Conservation (phyloP, 2,113 vertebrate species). For the Pyxicephalus adspersus region DNA sequence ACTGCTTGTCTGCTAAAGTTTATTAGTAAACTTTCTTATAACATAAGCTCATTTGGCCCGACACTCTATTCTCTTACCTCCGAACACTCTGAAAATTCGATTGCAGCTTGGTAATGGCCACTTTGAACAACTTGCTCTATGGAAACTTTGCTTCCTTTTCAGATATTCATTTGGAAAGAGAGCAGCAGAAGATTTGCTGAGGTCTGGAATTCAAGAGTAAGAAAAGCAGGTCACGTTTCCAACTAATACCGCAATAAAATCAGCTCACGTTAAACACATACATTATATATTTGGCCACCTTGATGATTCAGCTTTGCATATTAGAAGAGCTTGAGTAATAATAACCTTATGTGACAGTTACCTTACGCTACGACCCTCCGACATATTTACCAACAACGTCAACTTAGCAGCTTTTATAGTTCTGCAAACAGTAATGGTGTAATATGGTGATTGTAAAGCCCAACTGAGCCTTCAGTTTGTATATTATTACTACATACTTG, state of each 20-base stretch:
- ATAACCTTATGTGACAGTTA: neutral
- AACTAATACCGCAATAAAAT: neutral
- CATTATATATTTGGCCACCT: slow-evolving; percentile 6
- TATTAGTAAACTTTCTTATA: no score
- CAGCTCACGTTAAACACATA: neutral
- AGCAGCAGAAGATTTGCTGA: slow-evolving; percentile 75
- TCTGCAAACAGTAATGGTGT: no score
- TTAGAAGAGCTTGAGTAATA: slow-evolving; percentile 11
- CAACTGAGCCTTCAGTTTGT: no score
- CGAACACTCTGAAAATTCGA: slow-evolving; percentile 75
- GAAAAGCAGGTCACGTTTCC: slow-evolving; percentile 12
- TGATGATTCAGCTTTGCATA: slow-evolving; percentile 3
- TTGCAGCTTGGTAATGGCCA: slow-evolving; percentile 78
- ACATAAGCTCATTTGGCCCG: no score
- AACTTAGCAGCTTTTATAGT: no score
- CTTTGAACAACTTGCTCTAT: slow-evolving; percentile 75
- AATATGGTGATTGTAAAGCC: no score
- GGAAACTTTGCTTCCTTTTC: slow-evolving; percentile 79
- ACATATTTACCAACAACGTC: no score
- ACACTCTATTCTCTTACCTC: slow-evolving; percentile 69
- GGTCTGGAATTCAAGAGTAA: slow-evolving; percentile 67
- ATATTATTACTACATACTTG: no score
- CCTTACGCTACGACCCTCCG: no score
- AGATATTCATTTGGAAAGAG: slow-evolving; percentile 78
- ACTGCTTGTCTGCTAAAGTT: no score